Base-by-base conservation (phyloP, 2,888 invertebrate species). In the Sipha maydis region DNA sequence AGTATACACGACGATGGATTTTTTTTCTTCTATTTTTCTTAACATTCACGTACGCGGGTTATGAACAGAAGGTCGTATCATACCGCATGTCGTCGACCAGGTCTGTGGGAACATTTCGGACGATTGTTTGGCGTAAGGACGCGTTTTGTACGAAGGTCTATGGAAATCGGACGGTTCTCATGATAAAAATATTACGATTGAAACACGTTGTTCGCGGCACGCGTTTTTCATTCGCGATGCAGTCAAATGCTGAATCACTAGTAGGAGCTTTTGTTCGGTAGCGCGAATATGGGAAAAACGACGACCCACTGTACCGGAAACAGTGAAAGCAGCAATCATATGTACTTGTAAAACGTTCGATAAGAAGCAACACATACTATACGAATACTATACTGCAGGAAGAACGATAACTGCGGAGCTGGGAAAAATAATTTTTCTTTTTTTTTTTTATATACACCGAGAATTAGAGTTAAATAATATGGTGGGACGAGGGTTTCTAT, bases 101-200 rank as follows among this genome's bases (percentile, higher is more conserved):
- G 77, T 67, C 82, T 88, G 80, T 88, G 88, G 88, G 88, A 88
- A 88, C 31, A 7, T 88, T 88, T 80, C 82, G 80, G 82, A 61
- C 88, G 73, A 88, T 88, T 88, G 88, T 82, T 82, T 28, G 61
- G 41, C 73, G 28, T 76, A 17, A 88, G 88, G 88, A 88, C 88
- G 41, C 61, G 48, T 28, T 71, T 34, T 75, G 73, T 28, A 73
- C 82, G 88, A 88, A 88, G 86, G 80, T 88, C 88, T 88, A 88
- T 88, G 80, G 82, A 88, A 88, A 88, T 48, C 82, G 41, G 31
- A 61, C 80, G 75, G 88, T 75, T 88, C 75, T 48, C 88, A 85
- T 85, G 76, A 84, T 76, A 76, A 67, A 61, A 38, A 84, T 21
- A 34, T 76, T 54, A 8, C 11, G 56, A 61, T 84, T 14, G 71